phyloP scores from a whole-genome alignment of 2,888 invertebrate species.

The Helicoverpa assulta region DNA sequence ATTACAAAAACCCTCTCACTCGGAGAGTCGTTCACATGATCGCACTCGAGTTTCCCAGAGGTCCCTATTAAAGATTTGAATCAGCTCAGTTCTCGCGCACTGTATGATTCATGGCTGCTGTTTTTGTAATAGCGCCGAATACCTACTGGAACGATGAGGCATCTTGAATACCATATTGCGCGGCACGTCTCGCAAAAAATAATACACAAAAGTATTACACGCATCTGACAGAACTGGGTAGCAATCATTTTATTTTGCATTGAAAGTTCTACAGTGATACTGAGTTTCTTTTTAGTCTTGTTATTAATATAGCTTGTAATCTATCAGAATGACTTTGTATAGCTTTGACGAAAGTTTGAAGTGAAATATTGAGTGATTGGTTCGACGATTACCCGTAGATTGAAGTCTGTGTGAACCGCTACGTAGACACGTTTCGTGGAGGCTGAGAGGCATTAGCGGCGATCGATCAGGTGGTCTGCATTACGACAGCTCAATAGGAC shows the following conservation, averaged over 20 bases:
- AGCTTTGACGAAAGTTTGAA: neutral
- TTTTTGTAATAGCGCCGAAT: slow-evolving; percentile 74
- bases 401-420: slow-evolving; percentile 8
- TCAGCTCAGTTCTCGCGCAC: slow-evolving; percentile 69
- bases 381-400: slow-evolving; percentile 4
- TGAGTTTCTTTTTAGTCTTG: slow-evolving; percentile 12
- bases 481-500: slow-evolving; percentile 79
- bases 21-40: slow-evolving; percentile 74
- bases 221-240: slow-evolving; percentile 35
- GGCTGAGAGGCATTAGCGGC: slow-evolving; percentile 66
- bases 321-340: neutral
- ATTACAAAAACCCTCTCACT: slow-evolving; percentile 73
- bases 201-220: slow-evolving; percentile 46
- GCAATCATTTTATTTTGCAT: slow-evolving; percentile 31
- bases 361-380: neutral
- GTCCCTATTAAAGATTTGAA: slow-evolving; percentile 72
- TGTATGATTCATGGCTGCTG: slow-evolving; percentile 82
- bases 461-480: slow-evolving; percentile 76
- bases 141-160: slow-evolving; percentile 74
- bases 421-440: slow-evolving; percentile 50
- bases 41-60: slow-evolving; percentile 76
- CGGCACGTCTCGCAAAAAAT: slow-evolving; percentile 50
- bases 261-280: neutral
- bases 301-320: slow-evolving; percentile 4
- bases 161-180: slow-evolving; percentile 63